Base-by-base conservation (phyloP, 2,888 invertebrate genomes). In the Xestia c-nigrum region DNA sequence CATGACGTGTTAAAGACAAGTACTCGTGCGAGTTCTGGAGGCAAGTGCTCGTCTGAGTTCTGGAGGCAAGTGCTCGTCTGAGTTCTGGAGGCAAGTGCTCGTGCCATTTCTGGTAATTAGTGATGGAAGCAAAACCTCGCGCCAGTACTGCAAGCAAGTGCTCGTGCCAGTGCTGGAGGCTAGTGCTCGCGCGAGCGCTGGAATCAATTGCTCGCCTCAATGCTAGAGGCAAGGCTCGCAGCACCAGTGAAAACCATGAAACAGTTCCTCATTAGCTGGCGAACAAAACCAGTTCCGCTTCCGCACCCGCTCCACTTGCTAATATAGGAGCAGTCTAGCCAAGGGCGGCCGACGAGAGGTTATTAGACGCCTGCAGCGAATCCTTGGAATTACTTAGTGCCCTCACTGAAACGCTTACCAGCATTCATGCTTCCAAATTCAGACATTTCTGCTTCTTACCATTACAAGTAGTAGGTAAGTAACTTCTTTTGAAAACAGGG, bases 351-450 rank as follows among this genome's bases (percentile, higher is more conserved):
- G 63, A 55, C 24, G 72, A 81, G 75, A 76, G 74, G 65, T 76
- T 70, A 79, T 81, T 79, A 85, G 74, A 47, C 68, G 80, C 76
- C 76, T 77, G 78, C 72, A 85, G 74, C 68, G 31, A 67, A 50
- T 83, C 64, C 63, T 67, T 55, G 52, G 72, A 78, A 80, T 85
- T 76, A 85, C 78, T 83, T 43, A 83, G 83, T 76, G 63, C 74
- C 63, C 76, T 74, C 68, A 65, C 67, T 72, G 31, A 63, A 80
- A 66, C 55, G 64, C 73, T 80, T 57, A 76, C 66, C 40, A 61
- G 31, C 21, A 67, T 72, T 70, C 65, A 76, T 55, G 72, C 70
- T 74, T 52, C 67, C 1, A 57, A 72, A 72, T 65, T 72, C 69
- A 72, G 50, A 61, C 21, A 72, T 81, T 76, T 61, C 31, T 46